phyloP scores from a whole-genome alignment of 2,888 invertebrate genomes.

The Ganaspis brasiliensis region DNA sequence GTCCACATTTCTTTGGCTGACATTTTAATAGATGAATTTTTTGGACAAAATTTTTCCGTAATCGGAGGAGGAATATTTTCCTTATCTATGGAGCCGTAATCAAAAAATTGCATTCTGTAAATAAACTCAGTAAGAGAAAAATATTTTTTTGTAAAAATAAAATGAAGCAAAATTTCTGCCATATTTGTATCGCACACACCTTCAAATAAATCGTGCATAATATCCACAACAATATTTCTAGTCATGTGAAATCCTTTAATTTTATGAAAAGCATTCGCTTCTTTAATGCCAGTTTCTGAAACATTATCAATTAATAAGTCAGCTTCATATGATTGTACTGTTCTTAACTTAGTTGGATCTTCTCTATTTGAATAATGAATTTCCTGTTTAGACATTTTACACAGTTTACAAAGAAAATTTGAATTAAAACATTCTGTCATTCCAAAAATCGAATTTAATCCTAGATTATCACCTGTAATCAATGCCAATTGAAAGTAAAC shows the following conservation, averaged over 20 bases:
- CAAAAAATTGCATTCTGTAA: background rate
- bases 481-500: conserved; percentile 55
- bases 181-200: conserved; percentile 50
- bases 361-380: background rate
- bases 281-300: conserved; percentile 46
- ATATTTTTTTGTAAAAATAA: background rate
- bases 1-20: background rate
- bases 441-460: conserved; percentile 37
- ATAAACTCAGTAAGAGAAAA: background rate
- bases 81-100: background rate
- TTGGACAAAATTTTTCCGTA: background rate
- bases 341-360: background rate
- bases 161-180: background rate
- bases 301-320: conserved; percentile 7
- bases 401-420: conserved; percentile 55
- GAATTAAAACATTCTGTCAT: conserved; percentile 55
- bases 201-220: conserved; percentile 53
- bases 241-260: conserved; percentile 43
- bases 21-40: background rate
- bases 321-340: background rate
- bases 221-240: conserved; percentile 49
- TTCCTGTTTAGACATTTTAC: conserved; percentile 46
- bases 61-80: background rate
- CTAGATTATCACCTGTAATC: conserved; percentile 51
- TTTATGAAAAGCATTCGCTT: conserved; percentile 42